Conservation (phyloP, 2,797 vertebrate genomes). For the Garrulus glandarius region DNA sequence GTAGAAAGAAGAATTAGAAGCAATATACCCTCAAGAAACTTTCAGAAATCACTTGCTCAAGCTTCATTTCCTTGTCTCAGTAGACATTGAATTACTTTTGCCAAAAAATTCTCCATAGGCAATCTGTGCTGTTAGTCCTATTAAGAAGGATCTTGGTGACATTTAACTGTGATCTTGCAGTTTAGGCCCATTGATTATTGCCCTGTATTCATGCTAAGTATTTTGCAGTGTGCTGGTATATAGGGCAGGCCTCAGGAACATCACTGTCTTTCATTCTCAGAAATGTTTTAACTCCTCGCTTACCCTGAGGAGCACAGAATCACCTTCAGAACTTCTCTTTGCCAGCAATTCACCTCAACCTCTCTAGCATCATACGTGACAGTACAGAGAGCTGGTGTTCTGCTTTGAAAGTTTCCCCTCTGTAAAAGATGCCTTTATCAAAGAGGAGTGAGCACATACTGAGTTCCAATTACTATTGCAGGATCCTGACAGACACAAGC, state of each 20-base stretch:
- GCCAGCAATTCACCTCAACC: not conserved
- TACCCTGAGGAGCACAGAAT: fast-evolving
- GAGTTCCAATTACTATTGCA: not conserved
- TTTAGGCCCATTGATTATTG: not conserved
- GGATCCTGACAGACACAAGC: not conserved
- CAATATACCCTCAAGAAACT: not conserved
- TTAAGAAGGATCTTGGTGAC: not conserved
- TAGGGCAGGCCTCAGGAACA: not conserved
- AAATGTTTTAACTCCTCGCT: fast-evolving
- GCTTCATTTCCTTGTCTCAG: not conserved
- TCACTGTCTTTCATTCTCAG: not conserved
- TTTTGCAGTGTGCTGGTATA: not conserved
- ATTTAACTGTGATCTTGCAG: not conserved
- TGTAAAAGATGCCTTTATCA: not conserved
- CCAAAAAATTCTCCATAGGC: not conserved
- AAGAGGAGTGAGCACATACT: not conserved
- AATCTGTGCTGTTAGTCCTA: not conserved
- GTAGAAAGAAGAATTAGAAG: not conserved
- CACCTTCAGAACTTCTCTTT: not conserved
- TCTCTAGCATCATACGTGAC: not conserved
- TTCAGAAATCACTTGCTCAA: not conserved
- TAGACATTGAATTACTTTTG: not conserved
- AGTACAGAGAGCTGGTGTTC: not conserved
- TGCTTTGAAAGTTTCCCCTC: not conserved
- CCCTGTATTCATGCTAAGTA: not conserved